phyloP scores from a whole-genome alignment of 2,113 vertebrate genomes.

The Athene noctua region DNA sequence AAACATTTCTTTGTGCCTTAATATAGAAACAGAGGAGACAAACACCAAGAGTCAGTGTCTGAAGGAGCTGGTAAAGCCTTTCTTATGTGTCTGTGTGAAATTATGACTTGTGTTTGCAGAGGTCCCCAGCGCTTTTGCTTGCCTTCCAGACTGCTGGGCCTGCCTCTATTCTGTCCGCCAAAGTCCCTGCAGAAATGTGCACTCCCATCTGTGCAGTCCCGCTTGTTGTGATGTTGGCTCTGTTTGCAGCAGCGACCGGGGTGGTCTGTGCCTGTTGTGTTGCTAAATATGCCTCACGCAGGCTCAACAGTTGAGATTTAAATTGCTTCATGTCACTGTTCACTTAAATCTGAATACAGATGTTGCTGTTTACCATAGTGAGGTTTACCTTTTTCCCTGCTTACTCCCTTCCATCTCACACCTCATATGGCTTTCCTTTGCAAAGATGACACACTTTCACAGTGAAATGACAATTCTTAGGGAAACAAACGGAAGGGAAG shows the following conservation, averaged over 20 bases:
- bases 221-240: background rate
- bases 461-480: background rate
- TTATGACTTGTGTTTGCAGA: background rate
- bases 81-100: background rate
- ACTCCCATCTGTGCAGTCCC: fast-evolving
- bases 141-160: background rate
- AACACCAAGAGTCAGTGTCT: background rate
- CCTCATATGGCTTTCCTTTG: background rate
- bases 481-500: background rate
- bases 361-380: background rate
- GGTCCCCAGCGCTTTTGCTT: background rate
- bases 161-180: background rate
- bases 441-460: background rate
- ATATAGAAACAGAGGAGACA: background rate
- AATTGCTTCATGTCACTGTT: background rate
- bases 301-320: background rate
- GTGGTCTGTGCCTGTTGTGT: background rate
- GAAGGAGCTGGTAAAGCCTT: background rate
- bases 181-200: background rate
- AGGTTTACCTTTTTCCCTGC: background rate
- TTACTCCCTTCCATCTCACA: background rate
- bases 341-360: background rate
- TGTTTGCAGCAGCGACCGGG: background rate
- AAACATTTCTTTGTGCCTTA: background rate
- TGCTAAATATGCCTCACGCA: background rate